These are phyloP conservation scores for Rhopilema esculentum DNA, from an alignment of 30 jellyfish, hydroid and myxozoan genomes.

Conservation along the genomic window DNA sequence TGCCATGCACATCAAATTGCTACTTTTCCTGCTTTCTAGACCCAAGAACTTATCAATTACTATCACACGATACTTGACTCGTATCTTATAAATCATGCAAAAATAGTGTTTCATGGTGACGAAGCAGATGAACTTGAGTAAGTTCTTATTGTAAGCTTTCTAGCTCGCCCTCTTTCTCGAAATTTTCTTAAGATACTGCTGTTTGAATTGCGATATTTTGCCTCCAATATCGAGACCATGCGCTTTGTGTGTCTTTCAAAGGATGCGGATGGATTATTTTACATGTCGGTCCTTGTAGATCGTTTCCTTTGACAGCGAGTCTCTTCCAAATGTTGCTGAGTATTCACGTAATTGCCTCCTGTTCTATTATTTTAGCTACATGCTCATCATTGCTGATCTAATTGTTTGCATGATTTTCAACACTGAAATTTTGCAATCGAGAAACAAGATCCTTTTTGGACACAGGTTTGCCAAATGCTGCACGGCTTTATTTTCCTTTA, in stretches of 20 bases:
- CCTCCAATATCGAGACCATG: too few relatives aligned
- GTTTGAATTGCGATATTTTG: too few relatives aligned
- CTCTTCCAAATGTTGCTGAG: too few relatives aligned
- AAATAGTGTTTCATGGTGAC: constrained; percentile 35
- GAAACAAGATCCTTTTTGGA: constrained; percentile 58
- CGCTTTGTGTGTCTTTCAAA: too few relatives aligned
- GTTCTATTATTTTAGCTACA: constrained; percentile 32
- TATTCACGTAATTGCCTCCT: too few relatives aligned
- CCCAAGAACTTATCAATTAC: constrained; percentile 45
- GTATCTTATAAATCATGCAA: constrained; percentile 28
- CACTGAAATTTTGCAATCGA: constrained; percentile 52
- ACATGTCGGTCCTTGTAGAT: too few relatives aligned
- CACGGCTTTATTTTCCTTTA: not conserved
- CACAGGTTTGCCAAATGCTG: constrained; percentile 28
- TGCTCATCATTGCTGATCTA: constrained; percentile 59
- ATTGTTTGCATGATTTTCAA: constrained; percentile 38
- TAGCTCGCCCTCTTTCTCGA: too few relatives aligned
- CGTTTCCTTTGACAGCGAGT: too few relatives aligned
- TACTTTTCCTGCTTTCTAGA: constrained; percentile 24
- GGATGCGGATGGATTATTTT: too few relatives aligned
- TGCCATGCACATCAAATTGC: too few relatives aligned
- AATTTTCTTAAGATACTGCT: too few relatives aligned
- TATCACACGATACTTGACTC: constrained; percentile 16
- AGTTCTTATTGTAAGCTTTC: constrained; percentile 7
- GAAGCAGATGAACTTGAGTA: constrained; percentile 70